Conservation (phyloP, 2,888 invertebrate genomes). For the Stegana nigrithorax region DNA sequence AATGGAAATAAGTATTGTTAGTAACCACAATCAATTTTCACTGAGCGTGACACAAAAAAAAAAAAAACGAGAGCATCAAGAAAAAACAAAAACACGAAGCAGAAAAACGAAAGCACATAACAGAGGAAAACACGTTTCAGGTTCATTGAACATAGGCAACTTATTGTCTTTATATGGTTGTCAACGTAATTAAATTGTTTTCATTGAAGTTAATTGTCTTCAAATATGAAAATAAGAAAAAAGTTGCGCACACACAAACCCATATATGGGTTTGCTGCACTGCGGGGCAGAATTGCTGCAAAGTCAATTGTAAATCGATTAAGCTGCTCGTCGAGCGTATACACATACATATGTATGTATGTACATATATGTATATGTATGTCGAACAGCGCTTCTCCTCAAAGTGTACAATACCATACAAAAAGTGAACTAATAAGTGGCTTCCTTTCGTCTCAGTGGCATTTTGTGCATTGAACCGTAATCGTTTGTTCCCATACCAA, state of each 20-base stretch:
- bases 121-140: too few species aligned
- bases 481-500: constrained; percentile 9
- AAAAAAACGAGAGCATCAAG: not conserved
- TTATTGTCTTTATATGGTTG: not conserved
- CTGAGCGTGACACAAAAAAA: not conserved
- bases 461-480: constrained; percentile 48
- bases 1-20: too few species aligned
- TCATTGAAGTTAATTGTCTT: too few species aligned
- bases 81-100: too few species aligned
- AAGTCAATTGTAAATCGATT: not conserved
- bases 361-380: too few species aligned
- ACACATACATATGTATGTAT: too few species aligned
- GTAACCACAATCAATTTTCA: not conserved
- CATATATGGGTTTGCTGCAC: too few species aligned
- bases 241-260: too few species aligned
- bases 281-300: constrained; percentile 32
- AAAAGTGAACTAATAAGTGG: not conserved
- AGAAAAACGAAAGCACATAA: too few species aligned
- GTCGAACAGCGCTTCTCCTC: too few species aligned
- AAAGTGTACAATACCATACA: not conserved
- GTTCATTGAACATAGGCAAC: constrained; percentile 1
- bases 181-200: constrained; percentile 7
- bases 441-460: constrained; percentile 17
- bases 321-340: too few species aligned
- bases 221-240: too few species aligned